Evolutionary conservation across 2,888 invertebrate genomes (phyloP), one percentile per base, ranked within the genome.

Genomic region (Anodontia alba): DNA sequence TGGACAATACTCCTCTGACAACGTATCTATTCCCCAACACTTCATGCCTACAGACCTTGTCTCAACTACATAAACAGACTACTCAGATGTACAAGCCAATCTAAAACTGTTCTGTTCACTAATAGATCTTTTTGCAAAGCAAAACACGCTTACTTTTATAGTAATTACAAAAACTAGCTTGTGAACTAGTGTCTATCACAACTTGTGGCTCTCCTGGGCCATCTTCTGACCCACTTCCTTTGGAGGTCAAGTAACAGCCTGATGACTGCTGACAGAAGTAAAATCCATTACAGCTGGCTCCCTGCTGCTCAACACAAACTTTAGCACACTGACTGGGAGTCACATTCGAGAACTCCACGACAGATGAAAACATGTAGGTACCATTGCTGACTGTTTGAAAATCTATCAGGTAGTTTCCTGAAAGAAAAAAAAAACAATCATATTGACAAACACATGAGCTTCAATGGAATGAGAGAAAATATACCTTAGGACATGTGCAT

Each of bases 251-350:
- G 12, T 38, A 38, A 38, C 38, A 38, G 5, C 7, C 38, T 8
- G 38, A 8, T 38, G 38, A 38, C 38, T 38, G 38, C 17, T 33
- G 17, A 33, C 62, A 62, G 29, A 33, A 62, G 17, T 62, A 62
- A 23, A 62, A 62, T 15, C 62, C 62, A 62, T 62, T 38, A 62
- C 84, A 84, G 7, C 57, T n/a, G 29, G 33, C 57, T 7, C 74
- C 79, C 43, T 74, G 67, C 23, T 75, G 70, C 33, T 81, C 73
- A 8, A 84, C 66, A 79, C 84, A 84, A 15, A 68, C 26, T 38
- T 33, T 69, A 2, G 81, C 74, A 75, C 84, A 84, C 12, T 81
- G 74, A 31, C 46, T 17, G 17, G 42, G 36, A 5, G 79, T 43
- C 23, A 81, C 74, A 12, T 69, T 62, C 23, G 66, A 49, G n/a